These are phyloP conservation scores for Epinephelus moara DNA, from an alignment of 2,113 vertebrate species.

Conservation along the genomic window DNA sequence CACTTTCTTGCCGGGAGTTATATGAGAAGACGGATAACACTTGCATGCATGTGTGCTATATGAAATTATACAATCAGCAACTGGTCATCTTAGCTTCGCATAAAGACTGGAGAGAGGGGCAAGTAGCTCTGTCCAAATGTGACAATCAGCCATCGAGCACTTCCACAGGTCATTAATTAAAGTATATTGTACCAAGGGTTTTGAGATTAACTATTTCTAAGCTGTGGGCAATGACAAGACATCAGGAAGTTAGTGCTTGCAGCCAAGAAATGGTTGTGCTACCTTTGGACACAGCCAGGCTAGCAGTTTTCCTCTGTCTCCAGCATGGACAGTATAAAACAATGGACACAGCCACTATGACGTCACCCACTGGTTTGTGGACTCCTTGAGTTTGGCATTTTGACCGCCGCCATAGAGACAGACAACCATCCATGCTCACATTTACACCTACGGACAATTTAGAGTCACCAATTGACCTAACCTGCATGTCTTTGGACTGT, in stretches of 20 bases:
- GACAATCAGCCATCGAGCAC: not conserved
- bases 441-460: no score
- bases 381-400: no score
- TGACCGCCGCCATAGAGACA: no score
- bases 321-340: not conserved
- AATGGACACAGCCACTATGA: no score
- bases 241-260: not conserved
- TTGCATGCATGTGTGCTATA: not conserved
- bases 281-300: not conserved
- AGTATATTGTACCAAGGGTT: not conserved
- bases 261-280: not conserved
- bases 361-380: no score
- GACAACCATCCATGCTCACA: no score
- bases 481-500: no score
- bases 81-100: not conserved
- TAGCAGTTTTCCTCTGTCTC: not conserved
- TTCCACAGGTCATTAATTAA: not conserved
- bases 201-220: not conserved
- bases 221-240: not conserved
- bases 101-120: not conserved
- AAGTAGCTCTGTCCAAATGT: not conserved
- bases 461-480: no score
- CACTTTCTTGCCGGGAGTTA: not conserved
- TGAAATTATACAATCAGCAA: not conserved
- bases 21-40: not conserved